Percentiles rank a stretch among this genome's conserved stretches.
phyloP scores from a whole-genome alignment of 2,113 vertebrate genomes.

The Oceanites oceanicus region DNA sequence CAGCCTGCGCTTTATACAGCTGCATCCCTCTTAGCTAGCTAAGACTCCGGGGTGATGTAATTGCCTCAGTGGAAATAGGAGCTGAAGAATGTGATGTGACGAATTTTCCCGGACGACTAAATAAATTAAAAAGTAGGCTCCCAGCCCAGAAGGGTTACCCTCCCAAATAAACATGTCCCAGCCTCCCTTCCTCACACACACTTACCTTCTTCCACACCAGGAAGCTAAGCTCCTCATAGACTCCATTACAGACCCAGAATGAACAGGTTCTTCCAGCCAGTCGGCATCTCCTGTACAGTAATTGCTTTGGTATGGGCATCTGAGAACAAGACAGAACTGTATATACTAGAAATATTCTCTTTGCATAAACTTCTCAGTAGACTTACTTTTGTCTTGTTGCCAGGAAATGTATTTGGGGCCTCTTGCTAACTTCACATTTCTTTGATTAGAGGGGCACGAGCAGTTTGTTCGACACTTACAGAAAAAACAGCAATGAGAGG shows the following conservation, averaged over 20 bases:
- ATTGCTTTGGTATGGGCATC: constrained; percentile 57
- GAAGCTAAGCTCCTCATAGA: constrained; percentile 13
- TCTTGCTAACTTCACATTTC: constrained; percentile 36
- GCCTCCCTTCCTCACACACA: constrained; percentile 27
- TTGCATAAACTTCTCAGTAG: constrained; percentile 52
- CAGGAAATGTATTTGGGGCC: constrained; percentile 44
- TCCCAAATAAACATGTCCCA: constrained; percentile 41
- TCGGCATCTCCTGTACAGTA: neutral
- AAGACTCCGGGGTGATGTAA: constrained; percentile 6
- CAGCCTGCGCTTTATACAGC: neutral
- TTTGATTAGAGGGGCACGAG: constrained; percentile 23
- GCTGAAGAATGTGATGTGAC: constrained; percentile 39
- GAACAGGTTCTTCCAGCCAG: constrained; percentile 54
- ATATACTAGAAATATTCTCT: constrained; percentile 46
- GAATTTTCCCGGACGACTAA: constrained; percentile 13
- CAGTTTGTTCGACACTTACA: constrained; percentile 15
- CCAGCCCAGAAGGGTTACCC: constrained; percentile 30
- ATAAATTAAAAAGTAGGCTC: constrained; percentile 48
- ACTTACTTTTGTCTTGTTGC: constrained; percentile 55
- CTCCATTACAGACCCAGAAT: constrained; percentile 7
- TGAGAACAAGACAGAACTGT: constrained; percentile 58
- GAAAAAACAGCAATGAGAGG: neutral
- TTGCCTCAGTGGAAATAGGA: constrained; percentile 10
- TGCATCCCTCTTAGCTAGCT: neutral
- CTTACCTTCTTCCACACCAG: constrained; percentile 12